Evolutionary conservation across 1,140 invertebrate species (phyloP).

Genomic region (Condylostylus longicornis): DNA sequence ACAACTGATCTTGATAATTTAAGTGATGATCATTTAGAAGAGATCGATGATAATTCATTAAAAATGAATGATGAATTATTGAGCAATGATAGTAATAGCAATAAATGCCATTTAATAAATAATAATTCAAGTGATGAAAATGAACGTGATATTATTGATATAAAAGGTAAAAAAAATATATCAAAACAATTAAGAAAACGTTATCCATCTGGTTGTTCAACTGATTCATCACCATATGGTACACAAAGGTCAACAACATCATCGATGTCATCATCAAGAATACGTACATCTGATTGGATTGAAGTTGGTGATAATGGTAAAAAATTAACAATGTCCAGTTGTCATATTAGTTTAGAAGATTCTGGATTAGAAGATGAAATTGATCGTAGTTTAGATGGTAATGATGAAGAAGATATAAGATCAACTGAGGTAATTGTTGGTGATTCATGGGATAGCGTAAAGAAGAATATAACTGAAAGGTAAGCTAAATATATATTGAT

Average conservation of each 20-base stretch:
- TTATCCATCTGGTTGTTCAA: conserved; percentile 28
- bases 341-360: conserved; percentile 30
- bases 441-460: conserved; percentile 32
- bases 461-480: conserved; percentile 28
- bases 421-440: no score
- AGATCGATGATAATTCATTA: conserved; percentile 27
- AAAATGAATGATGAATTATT: conserved; percentile 12
- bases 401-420: conserved; percentile 1
- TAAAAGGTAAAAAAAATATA: conserved; percentile 9
- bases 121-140: conserved; percentile 15
- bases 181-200: conserved; percentile 18
- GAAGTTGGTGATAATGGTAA: conserved; percentile 32
- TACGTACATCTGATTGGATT: conserved; percentile 30
- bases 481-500: background rate
- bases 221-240: conserved; percentile 30
- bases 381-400: no score
- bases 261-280: no score
- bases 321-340: conserved; percentile 26
- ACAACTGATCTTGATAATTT: no score
- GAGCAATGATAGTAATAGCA: background rate
- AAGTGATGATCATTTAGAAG: conserved; percentile 14
- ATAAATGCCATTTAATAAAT: background rate
- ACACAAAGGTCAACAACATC: conserved; percentile 29
- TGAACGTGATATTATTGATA: conserved; percentile 15
- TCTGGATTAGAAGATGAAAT: conserved; percentile 31